phyloP scores from a whole-genome alignment of 2,113 vertebrate species.

The Columba janthina region DNA sequence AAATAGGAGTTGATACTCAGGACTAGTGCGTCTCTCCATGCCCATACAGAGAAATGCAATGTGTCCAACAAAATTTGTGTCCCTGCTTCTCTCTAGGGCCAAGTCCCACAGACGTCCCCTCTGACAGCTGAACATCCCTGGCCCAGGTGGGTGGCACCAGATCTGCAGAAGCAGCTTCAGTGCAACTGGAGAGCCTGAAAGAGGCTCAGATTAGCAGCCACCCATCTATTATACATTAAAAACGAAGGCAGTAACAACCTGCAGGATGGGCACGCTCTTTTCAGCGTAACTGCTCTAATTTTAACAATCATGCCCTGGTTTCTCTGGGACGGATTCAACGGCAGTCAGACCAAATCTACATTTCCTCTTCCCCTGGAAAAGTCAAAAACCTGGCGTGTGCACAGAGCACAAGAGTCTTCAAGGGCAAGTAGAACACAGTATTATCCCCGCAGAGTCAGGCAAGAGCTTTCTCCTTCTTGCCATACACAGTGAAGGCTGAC shows the following conservation, averaged over 20 bases:
- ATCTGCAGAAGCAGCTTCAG: neutral
- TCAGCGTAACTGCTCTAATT: constrained; percentile 12
- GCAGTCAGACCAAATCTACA: neutral
- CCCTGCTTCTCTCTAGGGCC: neutral
- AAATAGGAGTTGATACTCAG: neutral
- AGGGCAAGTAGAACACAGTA: neutral
- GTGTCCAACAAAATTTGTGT: neutral
- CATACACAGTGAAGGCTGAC: neutral
- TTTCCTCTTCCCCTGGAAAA: neutral
- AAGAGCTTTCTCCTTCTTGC: neutral
- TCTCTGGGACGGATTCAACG: neutral
- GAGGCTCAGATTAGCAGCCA: constrained; percentile 35
- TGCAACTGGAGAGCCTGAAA: neutral
- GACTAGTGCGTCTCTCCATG: neutral
- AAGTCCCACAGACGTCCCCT: neutral
- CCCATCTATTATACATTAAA: constrained; percentile 36
- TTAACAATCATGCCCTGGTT: constrained; percentile 27
- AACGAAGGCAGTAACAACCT: neutral
- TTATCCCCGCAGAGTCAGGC: neutral
- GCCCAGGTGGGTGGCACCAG: neutral
- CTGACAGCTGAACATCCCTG: neutral
- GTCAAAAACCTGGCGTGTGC: neutral
- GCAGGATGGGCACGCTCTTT: neutral
- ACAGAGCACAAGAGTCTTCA: neutral
- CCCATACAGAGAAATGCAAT: neutral